phyloP scores from a whole-genome alignment of 2,888 invertebrate species.

The Ectobius pallidus region DNA sequence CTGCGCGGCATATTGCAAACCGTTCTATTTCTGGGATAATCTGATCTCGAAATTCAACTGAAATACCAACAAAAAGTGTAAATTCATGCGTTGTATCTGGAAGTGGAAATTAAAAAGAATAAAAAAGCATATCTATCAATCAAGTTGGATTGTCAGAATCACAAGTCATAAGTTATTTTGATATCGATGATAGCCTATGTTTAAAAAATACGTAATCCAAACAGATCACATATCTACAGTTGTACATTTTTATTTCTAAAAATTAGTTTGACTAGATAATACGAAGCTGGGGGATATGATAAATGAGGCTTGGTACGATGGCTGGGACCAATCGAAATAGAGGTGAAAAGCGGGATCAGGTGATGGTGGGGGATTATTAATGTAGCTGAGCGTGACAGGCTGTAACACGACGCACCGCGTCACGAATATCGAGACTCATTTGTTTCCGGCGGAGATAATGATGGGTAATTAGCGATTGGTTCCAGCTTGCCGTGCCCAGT shows the following conservation, averaged over 20 bases:
- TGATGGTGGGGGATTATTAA: slow-evolving; percentile 36
- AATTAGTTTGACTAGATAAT: slow-evolving; percentile 14
- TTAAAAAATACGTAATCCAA: neutral
- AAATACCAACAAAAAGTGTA: too few relatives aligned
- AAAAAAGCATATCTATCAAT: too few relatives aligned
- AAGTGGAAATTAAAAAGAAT: too few relatives aligned
- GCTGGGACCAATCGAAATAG: slow-evolving; percentile 18
- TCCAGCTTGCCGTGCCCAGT: slow-evolving; percentile 29
- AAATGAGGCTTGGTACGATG: slow-evolving; percentile 13
- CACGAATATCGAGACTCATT: slow-evolving; percentile 32
- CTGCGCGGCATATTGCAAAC: too few relatives aligned
- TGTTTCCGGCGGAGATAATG: slow-evolving; percentile 39
- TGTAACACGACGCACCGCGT: slow-evolving; percentile 26
- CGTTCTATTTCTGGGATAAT: too few relatives aligned
- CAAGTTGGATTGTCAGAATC: neutral
- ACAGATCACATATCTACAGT: neutral
- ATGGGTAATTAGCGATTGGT: slow-evolving; percentile 40
- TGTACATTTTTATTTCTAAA: neutral
- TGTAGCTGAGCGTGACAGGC: slow-evolving; percentile 32
- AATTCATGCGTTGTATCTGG: too few relatives aligned
- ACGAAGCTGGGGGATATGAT: slow-evolving; percentile 12
- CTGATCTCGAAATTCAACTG: too few relatives aligned
- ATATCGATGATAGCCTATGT: neutral
- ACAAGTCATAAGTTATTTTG: neutral
- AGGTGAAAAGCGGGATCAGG: slow-evolving; percentile 29